phyloP scores from a whole-genome alignment of 2,113 vertebrate genomes.

The Paratilapia polleni region DNA sequence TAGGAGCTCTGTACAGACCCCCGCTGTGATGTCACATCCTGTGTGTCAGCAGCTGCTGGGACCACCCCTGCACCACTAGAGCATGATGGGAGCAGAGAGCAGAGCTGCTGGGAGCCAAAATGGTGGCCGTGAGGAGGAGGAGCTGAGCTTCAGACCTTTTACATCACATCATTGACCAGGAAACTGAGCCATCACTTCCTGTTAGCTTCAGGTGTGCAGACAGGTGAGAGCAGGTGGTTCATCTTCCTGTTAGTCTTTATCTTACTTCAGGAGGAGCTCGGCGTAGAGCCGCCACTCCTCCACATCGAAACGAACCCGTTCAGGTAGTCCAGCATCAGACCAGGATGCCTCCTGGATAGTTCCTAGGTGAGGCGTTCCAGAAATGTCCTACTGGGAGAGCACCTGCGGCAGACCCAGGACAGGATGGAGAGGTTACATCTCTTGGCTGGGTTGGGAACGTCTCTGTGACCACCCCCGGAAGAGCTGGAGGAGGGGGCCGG shows the following conservation, averaged over 20 bases:
- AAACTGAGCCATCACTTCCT: background rate
- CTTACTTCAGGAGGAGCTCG: too few species aligned
- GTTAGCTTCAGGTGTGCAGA: background rate
- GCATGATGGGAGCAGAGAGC: slow-evolving; percentile 60
- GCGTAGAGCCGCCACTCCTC: too few species aligned
- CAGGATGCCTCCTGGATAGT: too few species aligned
- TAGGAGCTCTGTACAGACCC: slow-evolving; percentile 33
- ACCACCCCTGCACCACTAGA: slow-evolving; percentile 59
- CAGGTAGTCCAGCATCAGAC: background rate
- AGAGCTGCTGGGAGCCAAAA: slow-evolving; percentile 51
- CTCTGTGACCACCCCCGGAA: too few species aligned
- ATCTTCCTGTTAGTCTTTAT: too few species aligned
- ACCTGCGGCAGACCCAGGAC: too few species aligned
- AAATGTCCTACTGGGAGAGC: too few species aligned
- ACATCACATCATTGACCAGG: slow-evolving; percentile 76
- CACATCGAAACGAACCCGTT: background rate
- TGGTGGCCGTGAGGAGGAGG: background rate
- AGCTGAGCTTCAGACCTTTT: slow-evolving; percentile 74
- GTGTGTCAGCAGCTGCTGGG: slow-evolving; percentile 61
- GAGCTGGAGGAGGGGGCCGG: too few species aligned
- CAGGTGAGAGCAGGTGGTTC: background rate
- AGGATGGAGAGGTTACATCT: too few species aligned
- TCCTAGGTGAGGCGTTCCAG: too few species aligned
- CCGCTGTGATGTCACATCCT: slow-evolving; percentile 45
- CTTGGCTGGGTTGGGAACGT: too few species aligned